Evolutionary conservation across 2,113 vertebrate species (phyloP).

Genomic region (Aptenodytes forsteri): DNA sequence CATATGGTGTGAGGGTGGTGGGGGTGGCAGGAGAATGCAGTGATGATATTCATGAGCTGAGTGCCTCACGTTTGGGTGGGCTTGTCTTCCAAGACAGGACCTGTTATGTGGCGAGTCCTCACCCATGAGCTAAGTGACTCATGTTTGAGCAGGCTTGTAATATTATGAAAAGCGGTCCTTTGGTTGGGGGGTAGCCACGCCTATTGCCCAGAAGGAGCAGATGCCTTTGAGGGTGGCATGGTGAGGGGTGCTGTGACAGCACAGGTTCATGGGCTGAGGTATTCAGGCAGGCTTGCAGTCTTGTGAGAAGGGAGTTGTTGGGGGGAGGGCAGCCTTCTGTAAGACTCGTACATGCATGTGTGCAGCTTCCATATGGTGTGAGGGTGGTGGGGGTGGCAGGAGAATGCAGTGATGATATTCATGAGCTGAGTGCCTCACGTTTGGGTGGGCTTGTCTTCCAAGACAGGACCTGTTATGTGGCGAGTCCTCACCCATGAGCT

Average conservation of each 20-base stretch:
- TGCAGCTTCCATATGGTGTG: constrained; percentile 34
- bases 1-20: constrained; percentile 47
- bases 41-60: background rate
- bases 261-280: background rate
- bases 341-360: background rate
- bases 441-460: background rate
- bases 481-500: background rate
- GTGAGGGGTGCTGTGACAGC: background rate
- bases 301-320: background rate
- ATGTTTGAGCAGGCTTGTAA: background rate
- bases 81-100: background rate
- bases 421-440: background rate
- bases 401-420: background rate
- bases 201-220: background rate
- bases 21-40: background rate
- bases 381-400: background rate
- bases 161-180: background rate
- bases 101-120: background rate
- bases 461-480: background rate
- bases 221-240: background rate
- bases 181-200: too few species aligned
- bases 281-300: background rate
- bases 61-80: background rate
- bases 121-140: background rate
- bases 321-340: background rate